A percentile compares a stretch with the other conserved stretches of the same genome.
Evolutionary conservation across 1,140 invertebrate species (phyloP).

Genomic region (Lasioglossum albipes): DNA sequence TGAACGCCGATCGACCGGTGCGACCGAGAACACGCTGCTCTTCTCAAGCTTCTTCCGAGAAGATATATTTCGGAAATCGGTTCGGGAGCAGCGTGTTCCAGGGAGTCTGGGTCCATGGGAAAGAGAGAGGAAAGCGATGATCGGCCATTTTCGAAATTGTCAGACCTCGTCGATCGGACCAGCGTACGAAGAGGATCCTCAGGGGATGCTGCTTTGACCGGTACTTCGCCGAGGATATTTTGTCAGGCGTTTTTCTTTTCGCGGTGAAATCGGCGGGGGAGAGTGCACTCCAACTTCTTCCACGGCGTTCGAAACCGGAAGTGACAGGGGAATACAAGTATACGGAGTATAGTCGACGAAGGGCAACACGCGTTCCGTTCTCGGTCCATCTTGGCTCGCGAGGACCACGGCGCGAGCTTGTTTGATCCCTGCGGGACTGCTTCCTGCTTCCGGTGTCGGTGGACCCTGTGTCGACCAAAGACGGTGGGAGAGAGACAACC

Average conservation of each 20-base stretch:
- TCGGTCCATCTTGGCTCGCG: conserved; percentile 32
- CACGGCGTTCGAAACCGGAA: conserved; percentile 5
- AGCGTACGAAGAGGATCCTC: no score
- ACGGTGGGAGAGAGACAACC: background rate
- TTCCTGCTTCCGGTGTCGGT: conserved; percentile 26
- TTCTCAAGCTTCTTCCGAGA: no score
- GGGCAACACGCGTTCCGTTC: conserved; percentile 18
- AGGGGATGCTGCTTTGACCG: no score
- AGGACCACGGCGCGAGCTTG: no score
- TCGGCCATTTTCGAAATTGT: background rate
- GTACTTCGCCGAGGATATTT: no score
- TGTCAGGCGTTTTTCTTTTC: no score
- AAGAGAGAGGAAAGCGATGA: background rate
- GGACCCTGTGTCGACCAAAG: background rate
- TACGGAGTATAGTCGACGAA: background rate
- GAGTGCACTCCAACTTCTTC: no score
- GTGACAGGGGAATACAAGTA: conserved; percentile 3
- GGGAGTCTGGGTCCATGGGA: no score
- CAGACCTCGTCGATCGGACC: no score
- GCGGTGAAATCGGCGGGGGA: no score
- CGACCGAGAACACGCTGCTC: conserved; percentile 12
- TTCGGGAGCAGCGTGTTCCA: background rate
- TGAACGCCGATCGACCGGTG: background rate
- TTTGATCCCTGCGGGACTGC: background rate
- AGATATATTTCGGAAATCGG: no score